Conservation (phyloP, 2,113 vertebrate species). For the Misgurnus mizolepis region DNA sequence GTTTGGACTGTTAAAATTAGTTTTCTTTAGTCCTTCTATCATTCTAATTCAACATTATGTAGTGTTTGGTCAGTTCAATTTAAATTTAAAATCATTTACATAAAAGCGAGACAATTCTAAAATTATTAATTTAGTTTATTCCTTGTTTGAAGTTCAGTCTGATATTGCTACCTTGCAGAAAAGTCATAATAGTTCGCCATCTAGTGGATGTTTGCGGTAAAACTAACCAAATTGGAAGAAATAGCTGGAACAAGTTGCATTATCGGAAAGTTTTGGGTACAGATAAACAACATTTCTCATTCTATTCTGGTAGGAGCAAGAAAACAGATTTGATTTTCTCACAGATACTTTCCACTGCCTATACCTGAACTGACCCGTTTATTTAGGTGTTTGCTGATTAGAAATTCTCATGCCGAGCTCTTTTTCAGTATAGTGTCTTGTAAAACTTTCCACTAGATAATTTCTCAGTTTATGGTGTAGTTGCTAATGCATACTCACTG, state of each 20-base stretch:
- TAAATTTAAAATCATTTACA: too few relatives aligned
- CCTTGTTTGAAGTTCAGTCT: neutral
- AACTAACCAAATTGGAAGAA: neutral
- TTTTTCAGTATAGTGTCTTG: slow-evolving; percentile 60
- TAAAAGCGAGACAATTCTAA: too few relatives aligned
- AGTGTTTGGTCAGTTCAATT: too few relatives aligned
- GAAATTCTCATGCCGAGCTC: slow-evolving; percentile 77
- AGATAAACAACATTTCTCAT: neutral
- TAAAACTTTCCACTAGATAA: slow-evolving; percentile 48
- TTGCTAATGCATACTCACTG: neutral
- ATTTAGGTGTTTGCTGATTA: slow-evolving; percentile 81
- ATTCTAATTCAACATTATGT: too few relatives aligned
- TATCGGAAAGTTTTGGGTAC: neutral
- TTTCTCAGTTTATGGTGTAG: neutral
- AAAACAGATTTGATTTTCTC: slow-evolving; percentile 77
- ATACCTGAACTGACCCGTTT: slow-evolving; percentile 75
- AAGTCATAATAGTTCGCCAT: too few relatives aligned
- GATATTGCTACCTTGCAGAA: too few relatives aligned
- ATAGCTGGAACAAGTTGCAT: neutral
- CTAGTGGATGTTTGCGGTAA: too few relatives aligned
- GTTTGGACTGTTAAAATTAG: too few relatives aligned
- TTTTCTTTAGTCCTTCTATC: too few relatives aligned
- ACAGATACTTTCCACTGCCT: slow-evolving; percentile 72
- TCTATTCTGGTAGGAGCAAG: slow-evolving; percentile 44
- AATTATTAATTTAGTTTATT: too few relatives aligned